Percentiles rank a stretch among this genome's conserved stretches.
phyloP scores from a whole-genome alignment of 2,113 vertebrate genomes.

The Dunckerocampus dactyliophorus region DNA sequence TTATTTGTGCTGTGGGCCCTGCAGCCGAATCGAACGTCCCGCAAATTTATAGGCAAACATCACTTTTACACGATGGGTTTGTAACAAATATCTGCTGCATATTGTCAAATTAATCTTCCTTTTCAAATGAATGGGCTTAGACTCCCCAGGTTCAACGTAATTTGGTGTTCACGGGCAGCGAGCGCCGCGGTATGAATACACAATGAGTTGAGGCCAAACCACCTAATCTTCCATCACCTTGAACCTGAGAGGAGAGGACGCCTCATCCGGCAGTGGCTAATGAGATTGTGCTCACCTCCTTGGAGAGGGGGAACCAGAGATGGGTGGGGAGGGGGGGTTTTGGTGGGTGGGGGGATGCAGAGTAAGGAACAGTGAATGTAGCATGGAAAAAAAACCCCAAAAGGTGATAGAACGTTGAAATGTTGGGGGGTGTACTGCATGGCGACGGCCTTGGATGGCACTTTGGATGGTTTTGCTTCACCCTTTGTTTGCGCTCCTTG shows the following conservation, averaged over 20 bases:
- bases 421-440: no score
- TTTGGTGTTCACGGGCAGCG: conserved; percentile 94
- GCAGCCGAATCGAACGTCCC: conserved; percentile 81
- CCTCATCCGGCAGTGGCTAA: conserved; percentile 91
- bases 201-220: conserved; percentile 89
- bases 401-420: no score
- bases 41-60: conserved; percentile 95
- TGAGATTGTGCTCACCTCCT: conserved; percentile 91
- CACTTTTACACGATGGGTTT: conserved; percentile 99
- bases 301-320: conserved; percentile 72
- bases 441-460: no score
- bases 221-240: conserved; percentile 99
- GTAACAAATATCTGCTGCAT: conserved; percentile 99
- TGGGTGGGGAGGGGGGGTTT: conserved; percentile 32
- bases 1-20: conserved; percentile 82
- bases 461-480: no score
- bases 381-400: no score
- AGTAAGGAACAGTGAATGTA: no score
- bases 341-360: no score
- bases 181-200: conserved; percentile 84
- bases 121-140: conserved; percentile 99
- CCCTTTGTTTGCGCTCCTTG: no score
- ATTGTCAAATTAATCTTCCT: conserved; percentile 99
- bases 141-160: conserved; percentile 99
- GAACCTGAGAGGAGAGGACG: conserved; percentile 95